Base-by-base conservation (phyloP, 2,113 vertebrate genomes). In the Lanius collurio region DNA sequence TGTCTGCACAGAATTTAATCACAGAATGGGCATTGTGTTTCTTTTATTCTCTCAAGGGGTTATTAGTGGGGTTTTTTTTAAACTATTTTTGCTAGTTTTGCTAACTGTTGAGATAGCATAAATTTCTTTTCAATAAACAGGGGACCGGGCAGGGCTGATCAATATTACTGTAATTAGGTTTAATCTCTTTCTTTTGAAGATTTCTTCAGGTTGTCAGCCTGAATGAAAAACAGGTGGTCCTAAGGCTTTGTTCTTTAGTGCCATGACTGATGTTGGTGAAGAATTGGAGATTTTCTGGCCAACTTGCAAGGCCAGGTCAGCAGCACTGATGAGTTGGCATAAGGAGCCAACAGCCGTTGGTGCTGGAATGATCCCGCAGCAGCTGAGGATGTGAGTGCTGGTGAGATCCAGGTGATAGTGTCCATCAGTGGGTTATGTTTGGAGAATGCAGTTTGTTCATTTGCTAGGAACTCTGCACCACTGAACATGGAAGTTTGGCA, bases 21-120 rank as follows among this genome's bases (percentile, higher is more conserved):
- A 6, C 80, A 91, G 91, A 96, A 96, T 93, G 97, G 97, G 91
- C 97, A 94, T 96, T 97, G 62, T 84, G 65, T 75, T 93, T 90
- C 39, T 92, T 96, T 94, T 91, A 21, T 70, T 89, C 55, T 56
- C 90, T 79, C 59, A 8, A 55, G 52, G 46, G 10, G 8, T 81
- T 87, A 10, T 75, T 90, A 44, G 28, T 67, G 21, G 1, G 8
- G 33, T 10, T 30, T 60, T 63, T 81, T 74, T 63, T 31, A 22
- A 60, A 79, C 90, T 53, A 90, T 63, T 95, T 89, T 93, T 90
- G 31, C 93, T 95, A 89, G 68, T 46, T 69, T 53, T 62, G 60
- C 64, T 95, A 87, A 94, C 86, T 88, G 41, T 94, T 93, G 64
- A 94, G 83, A 85, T 84, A 95, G 64, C 70, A 88, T 81, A 90